Evolutionary conservation across 2,888 invertebrate species (phyloP), one percentile per base, ranked within the genome.

Genomic region (Caprella mutica): DNA sequence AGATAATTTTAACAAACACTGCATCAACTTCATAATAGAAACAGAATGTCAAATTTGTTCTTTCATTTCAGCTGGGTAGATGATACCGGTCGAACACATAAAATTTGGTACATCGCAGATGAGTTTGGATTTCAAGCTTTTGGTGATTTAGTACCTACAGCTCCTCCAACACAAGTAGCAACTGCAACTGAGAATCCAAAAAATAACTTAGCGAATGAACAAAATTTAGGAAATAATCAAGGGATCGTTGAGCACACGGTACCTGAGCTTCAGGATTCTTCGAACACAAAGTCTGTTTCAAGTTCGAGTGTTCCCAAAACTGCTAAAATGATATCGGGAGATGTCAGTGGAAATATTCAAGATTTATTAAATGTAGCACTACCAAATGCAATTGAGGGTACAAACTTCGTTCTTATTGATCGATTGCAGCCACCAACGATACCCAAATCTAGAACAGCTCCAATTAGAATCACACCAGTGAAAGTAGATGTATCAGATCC

Each of bases 31-130:
- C n/a, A n/a, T n/a, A n/a, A n/a, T n/a, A n/a, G n/a, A n/a, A n/a
- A n/a, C n/a, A n/a, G n/a, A n/a, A n/a, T n/a, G n/a, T n/a, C n/a
- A n/a, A n/a, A n/a, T n/a, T n/a, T n/a, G n/a, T n/a, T n/a, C n/a
- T n/a, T 17, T 1, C 21, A 9, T 44, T 39, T 5, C 58, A 62
- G 62, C 43, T 62, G 62, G 62, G 54, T 59, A 52, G 62, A 59
- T 42, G 46, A 26, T 27, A 26, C n/a, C 1, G 62, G 62, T 1
- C 38, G 53, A 24, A 46, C 26, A 8, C 58, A 56, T n/a, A 50
- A 50, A 43, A 46, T 62, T n/a, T 54, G 59, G 54, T 62, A 62
- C 39, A 33, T 62, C n/a, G 62, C 62, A 6, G 62, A 62, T 38
- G 59, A 46, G 6, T 30, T 50, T 6, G 59, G 62, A 2, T 62